Conservation (phyloP, 2,888 invertebrate species). For the Heliconius aoede region DNA sequence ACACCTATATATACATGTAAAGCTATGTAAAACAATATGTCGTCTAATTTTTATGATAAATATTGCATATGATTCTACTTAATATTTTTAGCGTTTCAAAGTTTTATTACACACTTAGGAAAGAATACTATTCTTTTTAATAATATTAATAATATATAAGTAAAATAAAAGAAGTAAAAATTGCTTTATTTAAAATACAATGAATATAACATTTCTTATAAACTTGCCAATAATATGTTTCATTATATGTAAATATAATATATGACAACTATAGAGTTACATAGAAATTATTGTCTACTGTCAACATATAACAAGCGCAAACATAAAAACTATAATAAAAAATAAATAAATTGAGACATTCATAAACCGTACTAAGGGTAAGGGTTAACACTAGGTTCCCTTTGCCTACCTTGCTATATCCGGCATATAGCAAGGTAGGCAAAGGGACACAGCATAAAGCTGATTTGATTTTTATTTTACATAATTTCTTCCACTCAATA, state of each 20-base stretch:
- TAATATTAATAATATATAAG: no score
- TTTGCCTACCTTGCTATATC: no score
- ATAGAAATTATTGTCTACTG: slow-evolving; percentile 3
- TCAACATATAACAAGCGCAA: slow-evolving; percentile 8
- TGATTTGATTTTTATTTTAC: no score
- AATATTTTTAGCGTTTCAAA: no score
- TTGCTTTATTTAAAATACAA: not conserved
- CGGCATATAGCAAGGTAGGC: no score
- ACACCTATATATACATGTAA: not conserved
- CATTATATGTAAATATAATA: not conserved
- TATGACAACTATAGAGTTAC: not conserved
- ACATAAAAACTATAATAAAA: no score
- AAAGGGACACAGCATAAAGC: no score
- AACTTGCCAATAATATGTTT: not conserved
- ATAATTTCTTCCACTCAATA: not conserved
- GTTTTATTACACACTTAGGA: no score
- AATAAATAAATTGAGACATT: slow-evolving; percentile 15
- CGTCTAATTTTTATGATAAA: not conserved
- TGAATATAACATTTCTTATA: not conserved
- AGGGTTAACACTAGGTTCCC: no score
- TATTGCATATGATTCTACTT: not conserved
- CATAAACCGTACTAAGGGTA: not conserved
- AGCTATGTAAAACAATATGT: not conserved
- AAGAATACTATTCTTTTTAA: no score
- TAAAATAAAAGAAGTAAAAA: not conserved